phyloP scores from a whole-genome alignment of 2,797 vertebrate species.

The Propithecus deckenii region DNA sequence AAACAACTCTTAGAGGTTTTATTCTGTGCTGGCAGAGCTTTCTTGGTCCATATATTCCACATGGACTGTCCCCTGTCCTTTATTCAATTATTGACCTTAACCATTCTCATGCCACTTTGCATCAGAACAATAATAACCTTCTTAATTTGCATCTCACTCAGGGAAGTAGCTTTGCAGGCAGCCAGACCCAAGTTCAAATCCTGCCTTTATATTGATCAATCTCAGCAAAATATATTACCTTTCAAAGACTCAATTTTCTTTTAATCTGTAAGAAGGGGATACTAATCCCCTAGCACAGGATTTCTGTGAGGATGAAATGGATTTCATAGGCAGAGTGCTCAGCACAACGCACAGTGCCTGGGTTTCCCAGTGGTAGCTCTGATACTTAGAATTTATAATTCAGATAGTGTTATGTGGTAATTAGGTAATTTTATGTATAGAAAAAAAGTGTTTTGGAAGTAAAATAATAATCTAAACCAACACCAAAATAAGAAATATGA shows the following conservation, averaged over 20 bases:
- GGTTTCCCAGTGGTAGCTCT: background rate
- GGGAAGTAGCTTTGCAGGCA: background rate
- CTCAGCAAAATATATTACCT: background rate
- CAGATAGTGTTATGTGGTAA: background rate
- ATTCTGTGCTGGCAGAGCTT: background rate
- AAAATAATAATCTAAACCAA: constrained; percentile 12
- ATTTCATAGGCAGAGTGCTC: background rate
- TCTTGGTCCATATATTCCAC: no score
- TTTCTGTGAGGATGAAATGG: background rate
- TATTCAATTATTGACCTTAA: background rate
- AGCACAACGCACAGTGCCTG: rapidly evolving
- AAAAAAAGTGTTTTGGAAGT: background rate
- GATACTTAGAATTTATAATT: background rate
- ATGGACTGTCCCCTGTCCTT: background rate
- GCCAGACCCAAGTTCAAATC: background rate
- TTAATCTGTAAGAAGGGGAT: background rate
- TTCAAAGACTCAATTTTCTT: background rate
- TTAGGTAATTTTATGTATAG: background rate
- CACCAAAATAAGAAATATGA: background rate
- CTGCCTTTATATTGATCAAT: background rate
- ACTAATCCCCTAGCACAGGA: no score
- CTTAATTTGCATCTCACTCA: background rate
- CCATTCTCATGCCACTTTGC: background rate
- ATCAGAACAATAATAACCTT: background rate
- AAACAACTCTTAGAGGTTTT: background rate